Base-by-base conservation (phyloP, 2,888 invertebrate species). In the Drosophila siamana region DNA sequence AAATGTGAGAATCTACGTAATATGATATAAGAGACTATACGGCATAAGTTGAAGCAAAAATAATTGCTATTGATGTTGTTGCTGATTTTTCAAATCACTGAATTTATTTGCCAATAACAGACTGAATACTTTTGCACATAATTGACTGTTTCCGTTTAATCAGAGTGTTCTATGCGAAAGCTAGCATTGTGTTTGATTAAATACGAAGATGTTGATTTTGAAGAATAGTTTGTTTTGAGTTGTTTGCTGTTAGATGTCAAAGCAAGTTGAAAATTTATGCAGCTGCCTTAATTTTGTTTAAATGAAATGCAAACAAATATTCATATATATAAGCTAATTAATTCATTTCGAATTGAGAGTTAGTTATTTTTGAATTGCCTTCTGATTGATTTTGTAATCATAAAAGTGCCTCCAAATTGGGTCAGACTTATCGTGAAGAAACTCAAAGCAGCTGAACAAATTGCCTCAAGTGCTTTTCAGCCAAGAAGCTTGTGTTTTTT, bases 401-500 rank as follows among this genome's bases (percentile, higher is more conserved):
- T 15, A 36, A 36, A 15, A 36, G 15, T 8, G 13, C 13, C 4
- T 1, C 24, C 24, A 44, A 4, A 4, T 26, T 24, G 6, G 38
- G 0, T 24, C 13, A 24, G 15, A 11, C n/a, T 28, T 11, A 19
- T n/a, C n/a, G 16, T 4, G 8, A 1, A 24, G 11, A 24, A 24
- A 11, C 22, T 6, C 15, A 38, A 50, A 38, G 36, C 13, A 11
- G 2, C 11, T 22, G 0, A 4, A 1, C 40, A 28, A 52, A 9
- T 28, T 19, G 19, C 26, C n/a, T 52, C 9, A 41, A 52, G 52
- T 52, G 52, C 9, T 43, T 43, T 43, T 3, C 9, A 30, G 30
- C 22, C 7, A 33, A 30, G 40, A 41, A 28, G 54, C 13, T n/a
- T n/a, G 38, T 36, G 26, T 60, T 22, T 36, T 71, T 47, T 60